Percentiles rank a stretch among this genome's conserved stretches.
phyloP scores from a whole-genome alignment of 2,797 vertebrate genomes.

The Steatocranus sp. region DNA sequence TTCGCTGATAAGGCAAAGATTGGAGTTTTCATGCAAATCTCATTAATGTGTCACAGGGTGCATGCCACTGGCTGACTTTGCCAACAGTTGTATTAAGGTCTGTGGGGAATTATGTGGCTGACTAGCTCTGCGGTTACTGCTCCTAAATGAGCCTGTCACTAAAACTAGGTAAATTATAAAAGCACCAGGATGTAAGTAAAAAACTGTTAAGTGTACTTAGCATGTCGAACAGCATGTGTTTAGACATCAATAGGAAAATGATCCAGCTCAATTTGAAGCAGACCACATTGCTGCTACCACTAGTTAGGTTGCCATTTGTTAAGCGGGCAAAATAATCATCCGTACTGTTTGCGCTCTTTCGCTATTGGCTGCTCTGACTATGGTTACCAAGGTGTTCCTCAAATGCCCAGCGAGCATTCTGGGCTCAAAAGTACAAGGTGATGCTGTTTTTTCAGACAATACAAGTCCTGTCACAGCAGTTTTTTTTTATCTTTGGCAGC shows the following conservation, averaged over 20 bases:
- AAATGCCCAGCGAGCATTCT: slow-evolving; percentile 27
- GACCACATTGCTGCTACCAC: background rate
- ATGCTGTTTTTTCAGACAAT: slow-evolving; percentile 11
- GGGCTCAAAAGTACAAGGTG: slow-evolving; percentile 6
- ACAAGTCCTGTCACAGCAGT: background rate
- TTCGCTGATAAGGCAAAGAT: background rate
- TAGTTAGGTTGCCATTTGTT: background rate
- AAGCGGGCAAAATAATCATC: slow-evolving; percentile 9
- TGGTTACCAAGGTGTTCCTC: slow-evolving; percentile 39
- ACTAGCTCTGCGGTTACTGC: background rate
- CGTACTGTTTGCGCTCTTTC: slow-evolving; percentile 19
- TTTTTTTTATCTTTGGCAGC: background rate
- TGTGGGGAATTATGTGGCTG: background rate
- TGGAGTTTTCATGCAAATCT: background rate
- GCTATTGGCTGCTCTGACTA: slow-evolving; percentile 1
- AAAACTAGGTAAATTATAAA: background rate
- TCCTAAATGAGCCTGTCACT: background rate
- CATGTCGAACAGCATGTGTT: background rate
- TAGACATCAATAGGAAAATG: background rate
- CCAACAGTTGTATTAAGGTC: background rate
- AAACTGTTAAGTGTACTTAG: slow-evolving; percentile 11
- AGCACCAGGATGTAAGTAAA: background rate
- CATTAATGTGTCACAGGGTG: background rate
- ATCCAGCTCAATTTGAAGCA: background rate
- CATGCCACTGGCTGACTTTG: background rate